Evolutionary conservation across 2,113 vertebrate species (phyloP).

Genomic region (Taurulus bubalis): DNA sequence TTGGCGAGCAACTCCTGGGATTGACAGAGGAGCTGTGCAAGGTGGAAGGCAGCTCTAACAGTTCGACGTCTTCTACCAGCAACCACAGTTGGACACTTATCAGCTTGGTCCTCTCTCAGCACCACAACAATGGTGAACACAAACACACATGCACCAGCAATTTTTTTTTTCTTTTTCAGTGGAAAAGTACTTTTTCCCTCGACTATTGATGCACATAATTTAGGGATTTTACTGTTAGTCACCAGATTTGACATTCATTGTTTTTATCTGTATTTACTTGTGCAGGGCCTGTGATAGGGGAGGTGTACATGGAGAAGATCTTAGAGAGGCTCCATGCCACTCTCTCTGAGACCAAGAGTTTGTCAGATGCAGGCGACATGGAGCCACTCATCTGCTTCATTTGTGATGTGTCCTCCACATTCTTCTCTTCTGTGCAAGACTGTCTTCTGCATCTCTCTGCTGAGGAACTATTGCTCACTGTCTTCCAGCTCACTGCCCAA

Average conservation of each 20-base stretch:
- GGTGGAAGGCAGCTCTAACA: slow-evolving; percentile 69
- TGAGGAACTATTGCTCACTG: slow-evolving; percentile 92
- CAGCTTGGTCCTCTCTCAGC: slow-evolving; percentile 91
- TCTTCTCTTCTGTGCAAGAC: slow-evolving; percentile 92
- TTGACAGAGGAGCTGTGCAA: slow-evolving; percentile 89
- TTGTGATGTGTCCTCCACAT: slow-evolving; percentile 92
- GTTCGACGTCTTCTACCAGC: slow-evolving; percentile 71
- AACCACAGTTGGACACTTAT: slow-evolving; percentile 90
- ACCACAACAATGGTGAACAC: slow-evolving; percentile 87
- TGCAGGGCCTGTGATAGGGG: slow-evolving; percentile 90
- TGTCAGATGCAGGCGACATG: slow-evolving; percentile 90
- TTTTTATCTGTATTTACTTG: slow-evolving; percentile 16
- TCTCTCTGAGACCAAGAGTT: slow-evolving; percentile 89
- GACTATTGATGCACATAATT: background rate
- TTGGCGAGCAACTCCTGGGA: slow-evolving; percentile 89
- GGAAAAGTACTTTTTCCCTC: background rate
- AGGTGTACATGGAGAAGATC: slow-evolving; percentile 91
- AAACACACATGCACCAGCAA: background rate
- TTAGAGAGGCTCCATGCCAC: slow-evolving; percentile 91
- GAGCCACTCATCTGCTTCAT: slow-evolving; percentile 91
- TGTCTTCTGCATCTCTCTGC: slow-evolving; percentile 90
- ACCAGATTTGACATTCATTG: background rate
- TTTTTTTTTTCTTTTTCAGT: background rate
- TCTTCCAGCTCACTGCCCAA: slow-evolving; percentile 93
- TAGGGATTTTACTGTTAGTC: background rate